A percentile compares a stretch with the other conserved stretches of the same genome.
Conservation (phyloP, 2,113 vertebrate genomes). For the Lepidothrix coronata region DNA sequence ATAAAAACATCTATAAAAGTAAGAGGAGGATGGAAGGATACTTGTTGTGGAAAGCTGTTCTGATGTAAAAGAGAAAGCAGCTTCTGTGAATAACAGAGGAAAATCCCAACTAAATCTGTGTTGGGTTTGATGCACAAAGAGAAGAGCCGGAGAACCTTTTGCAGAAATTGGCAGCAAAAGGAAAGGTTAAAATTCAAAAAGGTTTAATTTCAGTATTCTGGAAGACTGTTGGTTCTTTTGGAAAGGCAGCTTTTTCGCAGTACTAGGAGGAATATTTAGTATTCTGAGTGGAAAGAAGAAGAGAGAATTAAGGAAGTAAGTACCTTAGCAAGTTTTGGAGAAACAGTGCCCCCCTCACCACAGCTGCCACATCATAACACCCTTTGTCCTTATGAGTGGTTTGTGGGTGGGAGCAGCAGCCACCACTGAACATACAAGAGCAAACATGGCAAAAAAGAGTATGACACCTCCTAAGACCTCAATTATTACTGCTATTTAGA, state of each 20-base stretch:
- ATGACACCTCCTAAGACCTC: neutral
- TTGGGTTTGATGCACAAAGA: neutral
- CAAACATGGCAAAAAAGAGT: neutral
- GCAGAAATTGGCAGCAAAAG: neutral
- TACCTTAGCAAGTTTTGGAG: neutral
- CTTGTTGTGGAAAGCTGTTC: neutral
- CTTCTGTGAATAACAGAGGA: neutral
- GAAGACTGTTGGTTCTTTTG: neutral
- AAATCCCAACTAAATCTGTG: neutral
- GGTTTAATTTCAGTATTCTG: neutral
- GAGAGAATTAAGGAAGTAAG: neutral
- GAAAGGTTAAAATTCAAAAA: neutral
- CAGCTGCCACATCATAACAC: neutral
- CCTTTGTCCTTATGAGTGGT: neutral
- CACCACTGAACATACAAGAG: neutral
- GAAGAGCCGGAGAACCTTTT: neutral
- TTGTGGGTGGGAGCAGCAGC: neutral
- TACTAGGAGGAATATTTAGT: neutral
- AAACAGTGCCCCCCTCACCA: neutral
- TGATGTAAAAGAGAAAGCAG: neutral
- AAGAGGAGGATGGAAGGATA: neutral
- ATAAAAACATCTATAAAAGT: neutral
- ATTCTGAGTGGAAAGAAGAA: neutral
- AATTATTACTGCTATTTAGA: neutral
- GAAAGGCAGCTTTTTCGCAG: neutral